Evolutionary conservation across 2,113 vertebrate genomes (phyloP), one percentile per base, ranked within the genome.

Genomic region (Elaphurus davidianus): DNA sequence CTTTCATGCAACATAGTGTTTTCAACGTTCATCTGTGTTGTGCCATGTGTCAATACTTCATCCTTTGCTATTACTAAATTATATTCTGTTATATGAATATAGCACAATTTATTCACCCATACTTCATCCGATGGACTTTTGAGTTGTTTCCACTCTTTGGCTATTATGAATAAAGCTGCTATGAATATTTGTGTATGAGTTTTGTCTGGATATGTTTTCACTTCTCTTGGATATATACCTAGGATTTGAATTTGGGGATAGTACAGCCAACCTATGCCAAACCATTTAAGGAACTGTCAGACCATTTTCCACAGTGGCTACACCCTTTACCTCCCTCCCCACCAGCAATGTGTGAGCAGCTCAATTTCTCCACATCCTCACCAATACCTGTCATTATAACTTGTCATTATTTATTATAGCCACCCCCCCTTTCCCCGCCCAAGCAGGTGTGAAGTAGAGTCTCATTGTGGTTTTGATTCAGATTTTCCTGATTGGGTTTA

Each of bases 11-110:
- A 21, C 28, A 19, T 16, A 9, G 82, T 47, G 50, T 79, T 95
- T 87, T 45, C 40, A 78, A 14, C 8, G 4, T 78, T n/a, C 21
- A 50, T 21, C n/a, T 25, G 47, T 15, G 4, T 21, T 6, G 28
- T 36, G 13, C 11, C 16, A 27, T 17, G 0, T 25, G 16, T 52
- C 52, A 33, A 50, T 33, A 21, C 13, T 45, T 86, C 40, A 12
- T 83, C 93, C 10, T 30, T 93, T 95, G 91, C 67, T 64, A 43
- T 62, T 84, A 33, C 52, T 45, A 19, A 89, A n/a, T 62, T 82
- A n/a, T 92, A 67, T 88, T 92, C 47, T 15, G 19, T 55, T 54
- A 60, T 30, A 59, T 9, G 15, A 33, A 50, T 57, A 62, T 27
- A 50, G 87, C 57, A 47, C 23, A 25, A 36, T 86, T 96, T 50